Evolutionary conservation across 2,113 vertebrate species (phyloP).

Genomic region (Gallinago media): DNA sequence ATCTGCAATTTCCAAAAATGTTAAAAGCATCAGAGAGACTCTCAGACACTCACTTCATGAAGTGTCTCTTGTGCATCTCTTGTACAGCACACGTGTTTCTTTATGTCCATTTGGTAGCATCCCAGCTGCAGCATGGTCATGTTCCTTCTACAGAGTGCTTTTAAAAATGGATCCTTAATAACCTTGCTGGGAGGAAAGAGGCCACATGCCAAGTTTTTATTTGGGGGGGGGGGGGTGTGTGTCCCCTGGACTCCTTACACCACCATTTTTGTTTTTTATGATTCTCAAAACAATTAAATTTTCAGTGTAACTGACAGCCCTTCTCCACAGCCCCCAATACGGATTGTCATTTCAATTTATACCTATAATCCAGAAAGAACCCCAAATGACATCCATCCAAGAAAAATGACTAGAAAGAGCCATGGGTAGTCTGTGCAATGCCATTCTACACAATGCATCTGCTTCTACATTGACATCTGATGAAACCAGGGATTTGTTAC

Average conservation of each 20-base stretch:
- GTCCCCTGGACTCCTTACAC: neutral
- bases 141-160: neutral
- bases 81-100: neutral
- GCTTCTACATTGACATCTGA: neutral
- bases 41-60: neutral
- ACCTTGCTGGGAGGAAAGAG: neutral
- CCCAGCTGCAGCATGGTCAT: neutral
- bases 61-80: neutral
- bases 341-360: constrained; percentile 16
- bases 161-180: neutral
- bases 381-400: neutral
- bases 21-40: neutral
- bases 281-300: neutral
- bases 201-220: neutral
- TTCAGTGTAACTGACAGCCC: neutral
- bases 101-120: neutral
- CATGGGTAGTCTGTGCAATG: rapidly evolving
- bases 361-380: neutral
- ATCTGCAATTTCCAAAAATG: neutral
- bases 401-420: neutral
- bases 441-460: neutral
- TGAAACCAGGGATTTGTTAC: neutral
- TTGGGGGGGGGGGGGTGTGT: rapidly evolving
- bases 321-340: neutral
- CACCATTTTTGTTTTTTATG: neutral